phyloP scores from a whole-genome alignment of 2,797 vertebrate genomes.

The Epinephelus malabaricus region DNA sequence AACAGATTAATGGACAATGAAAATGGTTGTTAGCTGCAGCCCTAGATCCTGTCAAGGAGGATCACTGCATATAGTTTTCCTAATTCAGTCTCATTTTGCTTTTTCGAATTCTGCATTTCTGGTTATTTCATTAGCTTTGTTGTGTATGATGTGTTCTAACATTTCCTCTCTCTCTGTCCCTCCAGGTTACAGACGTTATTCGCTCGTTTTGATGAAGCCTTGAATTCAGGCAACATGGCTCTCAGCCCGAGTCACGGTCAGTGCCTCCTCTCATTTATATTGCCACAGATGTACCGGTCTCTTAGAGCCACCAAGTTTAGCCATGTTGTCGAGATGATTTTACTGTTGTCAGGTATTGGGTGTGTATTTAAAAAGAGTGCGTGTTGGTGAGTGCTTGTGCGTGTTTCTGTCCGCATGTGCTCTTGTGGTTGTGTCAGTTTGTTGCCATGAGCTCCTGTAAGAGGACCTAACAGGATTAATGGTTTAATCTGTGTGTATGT shows the following conservation, averaged over 20 bases:
- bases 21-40: no score
- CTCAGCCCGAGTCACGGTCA: constrained; percentile 93
- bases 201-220: constrained; percentile 96
- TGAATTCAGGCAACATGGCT: constrained; percentile 94
- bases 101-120: neutral
- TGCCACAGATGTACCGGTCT: neutral
- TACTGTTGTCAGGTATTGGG: constrained; percentile 9
- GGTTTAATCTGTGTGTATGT: constrained; percentile 60
- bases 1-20: no score
- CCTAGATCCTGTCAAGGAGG: neutral
- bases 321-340: constrained; percentile 25
- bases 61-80: neutral
- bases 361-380: constrained; percentile 14
- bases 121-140: neutral
- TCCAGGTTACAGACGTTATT: constrained; percentile 94
- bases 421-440: constrained; percentile 57
- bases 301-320: constrained; percentile 28
- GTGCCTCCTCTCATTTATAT: constrained; percentile 67
- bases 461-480: constrained; percentile 78
- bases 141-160: constrained; percentile 37
- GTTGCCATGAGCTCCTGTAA: constrained; percentile 73
- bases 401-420: constrained; percentile 49
- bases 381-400: constrained; percentile 10
- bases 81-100: neutral
- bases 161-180: constrained; percentile 51